These are phyloP conservation scores for Halisarca cf. caerulea DNA, from an alignment of 37 sponge, comb jelly and placozoan species.

Conservation along the genomic window DNA sequence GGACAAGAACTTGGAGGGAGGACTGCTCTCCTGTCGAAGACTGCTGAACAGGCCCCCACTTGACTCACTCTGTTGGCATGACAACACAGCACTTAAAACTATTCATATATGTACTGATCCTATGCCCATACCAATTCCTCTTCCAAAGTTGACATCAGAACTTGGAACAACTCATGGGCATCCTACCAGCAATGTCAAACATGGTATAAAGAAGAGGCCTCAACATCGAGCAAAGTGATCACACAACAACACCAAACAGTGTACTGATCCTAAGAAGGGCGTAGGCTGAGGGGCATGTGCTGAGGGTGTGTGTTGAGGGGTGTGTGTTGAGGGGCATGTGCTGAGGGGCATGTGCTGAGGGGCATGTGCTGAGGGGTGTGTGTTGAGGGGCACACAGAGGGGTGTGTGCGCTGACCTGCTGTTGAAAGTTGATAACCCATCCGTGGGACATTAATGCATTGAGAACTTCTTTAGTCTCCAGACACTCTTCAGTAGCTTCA, in stretches of 20 bases:
- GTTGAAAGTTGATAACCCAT: constrained; percentile 67
- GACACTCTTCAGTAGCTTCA: not conserved
- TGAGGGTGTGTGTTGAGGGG: not conserved
- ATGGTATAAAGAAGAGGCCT: too few relatives aligned
- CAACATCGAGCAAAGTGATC: too few relatives aligned
- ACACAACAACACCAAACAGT: too few relatives aligned
- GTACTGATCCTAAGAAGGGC: too few relatives aligned
- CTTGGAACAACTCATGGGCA: constrained; percentile 80
- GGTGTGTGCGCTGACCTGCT: constrained; percentile 51
- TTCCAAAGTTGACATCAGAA: constrained; percentile 54
- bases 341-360: too few relatives aligned
- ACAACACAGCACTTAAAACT: too few relatives aligned
- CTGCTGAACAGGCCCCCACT: too few relatives aligned
- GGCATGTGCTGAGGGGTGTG: not conserved
- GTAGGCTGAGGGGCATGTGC: not conserved
- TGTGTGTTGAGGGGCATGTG: not conserved
- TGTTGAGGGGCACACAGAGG: not conserved
- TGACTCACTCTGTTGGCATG: too few relatives aligned
- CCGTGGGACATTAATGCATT: constrained; percentile 48
- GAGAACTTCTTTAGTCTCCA: constrained; percentile 35
- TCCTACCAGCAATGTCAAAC: too few relatives aligned
- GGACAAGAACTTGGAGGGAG: not conserved
- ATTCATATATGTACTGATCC: too few relatives aligned
- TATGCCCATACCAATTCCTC: constrained; percentile 58
- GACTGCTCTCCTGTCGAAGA: too few relatives aligned